Percentiles rank a stretch among this genome's conserved stretches.
These are phyloP conservation scores for Abrostola tripartita DNA, from an alignment of 2,888 invertebrate species.

Conservation along the genomic window DNA sequence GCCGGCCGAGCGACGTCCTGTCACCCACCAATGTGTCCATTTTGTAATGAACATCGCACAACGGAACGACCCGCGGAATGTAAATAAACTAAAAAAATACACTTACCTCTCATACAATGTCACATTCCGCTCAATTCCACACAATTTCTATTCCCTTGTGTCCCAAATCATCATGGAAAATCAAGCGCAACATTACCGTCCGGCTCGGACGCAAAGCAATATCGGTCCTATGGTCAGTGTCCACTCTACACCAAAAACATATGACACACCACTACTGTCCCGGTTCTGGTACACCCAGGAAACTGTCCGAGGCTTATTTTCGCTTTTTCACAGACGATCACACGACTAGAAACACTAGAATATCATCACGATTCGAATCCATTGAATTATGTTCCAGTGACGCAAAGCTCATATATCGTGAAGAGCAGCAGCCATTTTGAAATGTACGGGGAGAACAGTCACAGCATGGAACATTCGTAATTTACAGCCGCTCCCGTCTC, in stretches of 20 bases:
- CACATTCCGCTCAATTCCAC: conserved; percentile 88
- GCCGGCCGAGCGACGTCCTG: conserved; percentile 72
- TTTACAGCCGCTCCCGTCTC: conserved; percentile 77
- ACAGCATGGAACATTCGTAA: conserved; percentile 88
- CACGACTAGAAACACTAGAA: conserved; percentile 79
- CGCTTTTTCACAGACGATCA: conserved; percentile 78
- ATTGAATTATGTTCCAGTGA: conserved; percentile 88
- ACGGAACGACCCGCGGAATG: conserved; percentile 76
- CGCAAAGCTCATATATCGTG: conserved; percentile 89
- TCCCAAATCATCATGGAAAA: conserved; percentile 85
- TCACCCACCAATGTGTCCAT: conserved; percentile 80
- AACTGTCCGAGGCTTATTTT: conserved; percentile 74
- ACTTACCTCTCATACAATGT: conserved; percentile 88
- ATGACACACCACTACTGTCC: conserved; percentile 85
- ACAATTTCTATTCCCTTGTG: conserved; percentile 82
- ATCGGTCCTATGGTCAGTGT: conserved; percentile 86
- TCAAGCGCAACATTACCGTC: conserved; percentile 85
- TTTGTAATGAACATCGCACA: conserved; percentile 75
- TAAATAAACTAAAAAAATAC: conserved; percentile 82
- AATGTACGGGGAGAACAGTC: conserved; percentile 88
- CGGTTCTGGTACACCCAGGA: conserved; percentile 74
- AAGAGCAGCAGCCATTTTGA: conserved; percentile 90
- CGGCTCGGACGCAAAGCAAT: conserved; percentile 86
- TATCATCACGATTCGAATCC: conserved; percentile 80
- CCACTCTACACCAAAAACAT: conserved; percentile 87